Evolutionary conservation across 2,888 invertebrate species (phyloP).

Genomic region (Eledone cirrhosa): DNA sequence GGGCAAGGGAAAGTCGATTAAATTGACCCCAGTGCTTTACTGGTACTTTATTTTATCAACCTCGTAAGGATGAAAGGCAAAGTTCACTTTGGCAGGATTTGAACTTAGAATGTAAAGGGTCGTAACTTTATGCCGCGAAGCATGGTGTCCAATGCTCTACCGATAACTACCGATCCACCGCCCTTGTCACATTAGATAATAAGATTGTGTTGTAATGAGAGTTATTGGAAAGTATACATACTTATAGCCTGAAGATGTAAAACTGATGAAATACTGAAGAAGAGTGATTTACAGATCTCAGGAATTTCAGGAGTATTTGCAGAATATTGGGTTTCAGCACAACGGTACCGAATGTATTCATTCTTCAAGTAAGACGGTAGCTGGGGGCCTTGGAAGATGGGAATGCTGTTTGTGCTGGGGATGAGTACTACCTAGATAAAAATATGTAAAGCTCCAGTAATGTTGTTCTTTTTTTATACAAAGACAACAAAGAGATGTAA

Average conservation of each 20-base stretch:
- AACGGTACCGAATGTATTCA: slow-evolving; percentile 82
- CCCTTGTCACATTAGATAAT: too few relatives aligned
- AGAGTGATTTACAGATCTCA: slow-evolving; percentile 83
- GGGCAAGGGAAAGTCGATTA: too few relatives aligned
- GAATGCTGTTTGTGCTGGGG: slow-evolving; percentile 70
- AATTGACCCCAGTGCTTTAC: too few relatives aligned
- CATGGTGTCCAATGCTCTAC: too few relatives aligned
- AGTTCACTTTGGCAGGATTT: too few relatives aligned
- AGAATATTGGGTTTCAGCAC: slow-evolving; percentile 78
- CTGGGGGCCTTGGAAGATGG: slow-evolving; percentile 78
- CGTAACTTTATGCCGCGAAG: too few relatives aligned
- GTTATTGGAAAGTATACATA: slow-evolving; percentile 64
- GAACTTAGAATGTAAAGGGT: too few relatives aligned
- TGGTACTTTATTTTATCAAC: too few relatives aligned
- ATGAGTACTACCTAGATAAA: slow-evolving; percentile 78
- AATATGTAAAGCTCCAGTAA: slow-evolving; percentile 30
- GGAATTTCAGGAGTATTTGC: slow-evolving; percentile 74
- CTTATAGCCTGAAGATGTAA: slow-evolving; percentile 85
- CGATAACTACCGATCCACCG: too few relatives aligned
- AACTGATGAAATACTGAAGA: slow-evolving; percentile 85
- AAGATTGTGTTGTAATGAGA: too few relatives aligned
- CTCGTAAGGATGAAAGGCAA: too few relatives aligned
- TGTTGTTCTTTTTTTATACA: neutral
- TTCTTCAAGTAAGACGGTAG: slow-evolving; percentile 73
- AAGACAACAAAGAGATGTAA: neutral